Evolutionary conservation across 1,140 invertebrate species (phyloP).

Genomic region (Ruditapes philippinarum): DNA sequence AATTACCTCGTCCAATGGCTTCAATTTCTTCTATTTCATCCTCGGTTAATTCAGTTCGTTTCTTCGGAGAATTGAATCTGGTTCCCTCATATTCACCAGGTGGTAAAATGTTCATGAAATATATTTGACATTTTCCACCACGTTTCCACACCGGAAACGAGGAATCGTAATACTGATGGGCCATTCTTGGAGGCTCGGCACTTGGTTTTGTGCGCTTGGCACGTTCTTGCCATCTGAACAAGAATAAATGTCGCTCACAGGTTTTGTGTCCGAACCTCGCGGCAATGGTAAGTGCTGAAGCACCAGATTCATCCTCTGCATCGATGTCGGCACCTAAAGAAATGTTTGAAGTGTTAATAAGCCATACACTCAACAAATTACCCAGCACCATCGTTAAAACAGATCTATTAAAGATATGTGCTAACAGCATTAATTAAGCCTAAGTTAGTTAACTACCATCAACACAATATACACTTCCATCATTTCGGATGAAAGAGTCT

Average conservation of each 20-base stretch:
- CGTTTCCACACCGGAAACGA: conserved; percentile 83
- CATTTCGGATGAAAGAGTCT: no score
- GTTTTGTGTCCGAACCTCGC: conserved; percentile 84
- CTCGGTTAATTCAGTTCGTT: conserved; percentile 55
- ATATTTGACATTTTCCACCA: conserved; percentile 80
- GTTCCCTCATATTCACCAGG: conserved; percentile 85
- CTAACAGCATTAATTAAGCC: background rate
- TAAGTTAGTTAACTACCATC: no score
- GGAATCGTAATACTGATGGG: conserved; percentile 85
- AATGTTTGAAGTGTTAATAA: conserved; percentile 6
- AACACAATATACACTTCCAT: no score
- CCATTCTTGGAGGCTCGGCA: conserved; percentile 75
- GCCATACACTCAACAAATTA: background rate
- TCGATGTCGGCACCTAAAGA: conserved; percentile 83
- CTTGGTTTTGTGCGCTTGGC: conserved; percentile 81
- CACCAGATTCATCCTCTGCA: conserved; percentile 83
- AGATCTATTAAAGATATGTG: no score
- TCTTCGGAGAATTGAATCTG: conserved; percentile 79
- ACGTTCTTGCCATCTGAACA: conserved; percentile 85
- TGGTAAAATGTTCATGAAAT: conserved; percentile 82
- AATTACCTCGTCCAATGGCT: conserved; percentile 48
- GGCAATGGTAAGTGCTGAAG: conserved; percentile 82
- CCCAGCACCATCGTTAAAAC: background rate
- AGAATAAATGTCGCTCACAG: conserved; percentile 85
- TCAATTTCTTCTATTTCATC: conserved; percentile 48